Percentiles rank a stretch among this genome's conserved stretches.
These are phyloP conservation scores for Anthopleura sola DNA, from an alignment of 64 coral and sea anemone species.

Conservation along the genomic window DNA sequence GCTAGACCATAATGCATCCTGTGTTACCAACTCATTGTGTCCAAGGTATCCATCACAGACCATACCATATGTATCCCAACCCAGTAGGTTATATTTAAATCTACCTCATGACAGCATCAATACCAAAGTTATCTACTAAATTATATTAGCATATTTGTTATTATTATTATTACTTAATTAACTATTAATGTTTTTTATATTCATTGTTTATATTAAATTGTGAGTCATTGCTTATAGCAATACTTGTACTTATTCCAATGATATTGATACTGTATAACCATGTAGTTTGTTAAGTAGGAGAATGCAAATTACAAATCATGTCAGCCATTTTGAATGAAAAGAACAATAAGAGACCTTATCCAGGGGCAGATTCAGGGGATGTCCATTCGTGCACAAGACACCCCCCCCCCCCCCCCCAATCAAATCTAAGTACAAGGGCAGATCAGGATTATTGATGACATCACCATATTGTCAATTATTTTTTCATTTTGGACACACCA, in stretches of 20 bases:
- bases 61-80: background rate
- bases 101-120: background rate
- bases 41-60: background rate
- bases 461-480: no score
- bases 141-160: background rate
- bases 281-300: background rate
- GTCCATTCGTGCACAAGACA: no score
- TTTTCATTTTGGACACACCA: no score
- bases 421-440: no score
- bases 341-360: no score
- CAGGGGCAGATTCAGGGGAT: no score
- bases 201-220: conserved; percentile 11
- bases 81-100: background rate
- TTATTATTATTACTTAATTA: background rate
- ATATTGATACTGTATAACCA: background rate
- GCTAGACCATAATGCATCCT: no score
- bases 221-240: conserved; percentile 2
- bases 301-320: no score
- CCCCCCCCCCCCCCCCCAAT: no score
- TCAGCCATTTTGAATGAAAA: no score
- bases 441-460: no score
- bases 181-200: background rate
- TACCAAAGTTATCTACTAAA: background rate
- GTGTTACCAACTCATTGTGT: no score
- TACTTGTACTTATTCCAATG: background rate